A percentile compares a stretch with the other conserved stretches of the same genome.
phyloP scores from a whole-genome alignment of 2,797 vertebrate genomes.

The Lepilemur ruficaudatus region DNA sequence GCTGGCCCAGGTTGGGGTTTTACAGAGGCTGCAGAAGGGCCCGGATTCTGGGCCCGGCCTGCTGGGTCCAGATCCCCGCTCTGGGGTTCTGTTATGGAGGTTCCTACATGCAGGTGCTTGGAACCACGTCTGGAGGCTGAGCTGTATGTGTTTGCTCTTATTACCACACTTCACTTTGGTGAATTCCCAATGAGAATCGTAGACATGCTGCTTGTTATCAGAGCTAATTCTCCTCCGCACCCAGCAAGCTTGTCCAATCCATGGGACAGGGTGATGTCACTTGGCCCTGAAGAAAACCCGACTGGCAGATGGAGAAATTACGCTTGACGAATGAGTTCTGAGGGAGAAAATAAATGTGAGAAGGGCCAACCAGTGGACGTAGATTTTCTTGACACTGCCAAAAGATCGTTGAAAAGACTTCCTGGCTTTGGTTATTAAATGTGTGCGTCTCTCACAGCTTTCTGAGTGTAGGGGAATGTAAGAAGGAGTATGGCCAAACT shows the following conservation, averaged over 20 bases:
- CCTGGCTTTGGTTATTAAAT: neutral
- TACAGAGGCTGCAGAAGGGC: neutral
- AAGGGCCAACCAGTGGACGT: neutral
- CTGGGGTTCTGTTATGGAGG: accelerated
- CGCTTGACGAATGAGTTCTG: neutral
- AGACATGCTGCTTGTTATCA: neutral
- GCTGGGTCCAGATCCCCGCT: neutral
- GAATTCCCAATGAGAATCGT: neutral
- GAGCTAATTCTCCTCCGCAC: neutral
- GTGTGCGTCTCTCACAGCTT: neutral
- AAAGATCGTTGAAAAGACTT: neutral
- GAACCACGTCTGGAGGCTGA: neutral
- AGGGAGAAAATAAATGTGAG: neutral
- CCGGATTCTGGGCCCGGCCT: neutral
- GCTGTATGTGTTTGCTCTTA: neutral
- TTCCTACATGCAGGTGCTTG: neutral
- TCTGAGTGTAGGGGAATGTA: neutral
- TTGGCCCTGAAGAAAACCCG: neutral
- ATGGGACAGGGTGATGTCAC: neutral
- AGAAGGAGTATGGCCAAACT: neutral
- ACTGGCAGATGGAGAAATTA: neutral
- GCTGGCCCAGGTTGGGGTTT: neutral
- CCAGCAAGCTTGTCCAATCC: neutral
- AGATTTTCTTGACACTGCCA: neutral
- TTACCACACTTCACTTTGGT: neutral